These are phyloP conservation scores for Cephalotes varians DNA, from an alignment of 2,888 invertebrate genomes.

Conservation along the genomic window DNA sequence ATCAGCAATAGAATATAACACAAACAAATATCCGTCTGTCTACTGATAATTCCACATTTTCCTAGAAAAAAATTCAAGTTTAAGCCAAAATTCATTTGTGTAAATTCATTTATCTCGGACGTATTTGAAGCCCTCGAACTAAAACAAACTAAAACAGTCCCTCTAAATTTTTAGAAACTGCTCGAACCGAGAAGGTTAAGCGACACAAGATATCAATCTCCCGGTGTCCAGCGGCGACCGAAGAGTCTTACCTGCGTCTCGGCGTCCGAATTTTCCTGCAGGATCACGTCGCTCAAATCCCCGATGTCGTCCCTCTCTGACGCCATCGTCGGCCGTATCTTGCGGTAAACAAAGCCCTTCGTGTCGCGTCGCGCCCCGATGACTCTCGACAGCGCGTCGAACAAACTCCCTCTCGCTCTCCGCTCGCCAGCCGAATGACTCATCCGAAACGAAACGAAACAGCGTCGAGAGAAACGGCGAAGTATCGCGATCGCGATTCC, in stretches of 20 bases:
- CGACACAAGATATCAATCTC: neutral
- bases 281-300: conserved; percentile 66
- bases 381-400: neutral
- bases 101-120: neutral
- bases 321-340: conserved; percentile 53
- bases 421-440: neutral
- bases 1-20: neutral
- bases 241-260: conserved; percentile 56
- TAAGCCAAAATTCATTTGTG: neutral
- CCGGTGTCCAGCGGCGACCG: neutral
- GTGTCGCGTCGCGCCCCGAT: neutral
- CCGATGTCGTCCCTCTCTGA: conserved; percentile 41
- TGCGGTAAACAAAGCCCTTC: conserved; percentile 2
- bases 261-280: conserved; percentile 57
- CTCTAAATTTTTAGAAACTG: too few species aligned
- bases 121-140: too few species aligned
- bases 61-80: neutral
- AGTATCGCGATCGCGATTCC: neutral
- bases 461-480: neutral
- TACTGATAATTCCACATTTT: neutral
- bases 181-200: neutral
- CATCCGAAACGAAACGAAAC: neutral
- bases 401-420: neutral
- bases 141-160: too few species aligned
- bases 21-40: too few species aligned